These are phyloP conservation scores for Arrhamphus sclerolepis DNA, from an alignment of 2,797 vertebrate genomes.

Conservation along the genomic window DNA sequence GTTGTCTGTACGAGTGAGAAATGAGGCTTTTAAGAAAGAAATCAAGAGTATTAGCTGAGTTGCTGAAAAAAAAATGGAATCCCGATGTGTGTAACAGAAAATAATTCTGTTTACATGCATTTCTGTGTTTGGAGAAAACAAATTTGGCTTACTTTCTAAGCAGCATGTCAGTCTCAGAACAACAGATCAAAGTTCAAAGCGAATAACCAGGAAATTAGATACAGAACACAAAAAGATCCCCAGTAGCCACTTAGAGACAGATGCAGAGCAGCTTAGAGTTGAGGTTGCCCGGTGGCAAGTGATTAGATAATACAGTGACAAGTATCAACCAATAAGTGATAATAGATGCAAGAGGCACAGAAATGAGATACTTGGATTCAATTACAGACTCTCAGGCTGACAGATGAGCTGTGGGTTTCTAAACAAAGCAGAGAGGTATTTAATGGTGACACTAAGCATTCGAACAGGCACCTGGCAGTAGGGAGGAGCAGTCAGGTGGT, in stretches of 20 bases:
- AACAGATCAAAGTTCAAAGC: constrained; percentile 7
- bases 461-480: neutral
- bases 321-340: neutral
- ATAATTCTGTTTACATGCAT: neutral
- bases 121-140: neutral
- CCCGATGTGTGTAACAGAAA: neutral
- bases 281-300: neutral
- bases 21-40: no score
- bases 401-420: neutral
- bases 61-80: neutral
- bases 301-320: neutral
- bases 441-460: neutral
- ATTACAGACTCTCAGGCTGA: neutral
- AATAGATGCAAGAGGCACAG: neutral
- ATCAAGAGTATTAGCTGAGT: no score
- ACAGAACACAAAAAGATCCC: neutral
- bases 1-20: no score
- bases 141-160: constrained; percentile 21
- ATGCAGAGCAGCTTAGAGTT: neutral
- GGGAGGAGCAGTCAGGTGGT: neutral
- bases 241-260: neutral
- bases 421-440: neutral
- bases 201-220: neutral
- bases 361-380: neutral
- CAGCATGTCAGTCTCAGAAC: constrained; percentile 4